These are phyloP conservation scores for Drosophila nigricruria DNA, from an alignment of 2,888 invertebrate species.

Conservation along the genomic window DNA sequence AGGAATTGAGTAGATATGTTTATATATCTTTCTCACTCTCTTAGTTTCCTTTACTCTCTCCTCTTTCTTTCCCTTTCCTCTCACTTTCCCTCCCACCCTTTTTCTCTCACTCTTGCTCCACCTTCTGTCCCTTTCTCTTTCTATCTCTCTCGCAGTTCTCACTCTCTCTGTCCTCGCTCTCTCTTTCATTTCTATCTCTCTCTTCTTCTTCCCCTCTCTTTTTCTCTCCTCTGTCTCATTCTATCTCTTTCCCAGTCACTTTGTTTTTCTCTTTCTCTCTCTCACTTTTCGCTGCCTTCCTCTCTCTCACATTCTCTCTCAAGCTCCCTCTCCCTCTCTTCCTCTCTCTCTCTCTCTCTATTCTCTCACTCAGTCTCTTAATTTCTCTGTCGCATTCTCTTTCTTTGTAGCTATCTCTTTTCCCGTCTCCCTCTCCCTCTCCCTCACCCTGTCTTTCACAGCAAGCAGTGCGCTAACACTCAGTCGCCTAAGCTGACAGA, in stretches of 20 bases:
- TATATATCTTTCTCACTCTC: neutral
- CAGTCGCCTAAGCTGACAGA: neutral
- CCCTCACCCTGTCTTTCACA: neutral
- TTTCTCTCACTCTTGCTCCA: neutral
- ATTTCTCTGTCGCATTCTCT: neutral
- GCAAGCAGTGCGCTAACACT: constrained; percentile 2
- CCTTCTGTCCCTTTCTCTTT: neutral
- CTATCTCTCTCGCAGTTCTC: neutral
- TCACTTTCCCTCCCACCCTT: neutral
- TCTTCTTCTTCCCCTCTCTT: too few relatives aligned
- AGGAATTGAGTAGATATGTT: too few relatives aligned
- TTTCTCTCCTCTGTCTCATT: neutral
- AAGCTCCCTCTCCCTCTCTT: neutral
- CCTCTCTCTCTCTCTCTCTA: neutral
- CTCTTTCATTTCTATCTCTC: neutral
- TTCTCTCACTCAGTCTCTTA: neutral
- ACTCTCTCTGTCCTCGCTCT: neutral
- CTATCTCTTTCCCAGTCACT: too few relatives aligned
- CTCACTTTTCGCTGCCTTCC: neutral
- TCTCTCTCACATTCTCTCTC: neutral
- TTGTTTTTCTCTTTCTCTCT: neutral
- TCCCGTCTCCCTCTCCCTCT: neutral
- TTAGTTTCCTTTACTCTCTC: neutral
- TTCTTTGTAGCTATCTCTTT: neutral
- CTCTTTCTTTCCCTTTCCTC: neutral